Base-by-base conservation (phyloP, 2,113 vertebrate genomes). In the Salvelinus alpinus region DNA sequence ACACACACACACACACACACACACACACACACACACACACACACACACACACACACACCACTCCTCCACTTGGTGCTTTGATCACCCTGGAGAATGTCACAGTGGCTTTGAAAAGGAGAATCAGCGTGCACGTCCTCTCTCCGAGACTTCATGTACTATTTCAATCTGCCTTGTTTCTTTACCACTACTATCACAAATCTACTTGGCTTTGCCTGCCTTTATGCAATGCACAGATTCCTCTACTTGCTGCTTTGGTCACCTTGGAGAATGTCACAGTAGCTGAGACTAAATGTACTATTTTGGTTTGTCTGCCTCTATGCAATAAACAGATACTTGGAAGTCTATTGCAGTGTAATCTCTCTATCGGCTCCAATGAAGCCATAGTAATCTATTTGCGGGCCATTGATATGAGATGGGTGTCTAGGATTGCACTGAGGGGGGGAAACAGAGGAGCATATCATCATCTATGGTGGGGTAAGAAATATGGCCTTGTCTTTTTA, bases 291-390 rank as follows among this genome's bases (percentile, higher is more conserved):
- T 38, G 34, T 38, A 38, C 34, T 38, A 38, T 38, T 38, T 38
- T 2, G 34, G 34, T 38, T 38, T 38, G 7, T 7, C 34, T 38
- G 34, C 34, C 34, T 38, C 1, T 38, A 38, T 8, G 34, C 34
- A 38, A 38, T 9, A 8, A 8, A 38, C 38, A 38, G 38, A 38
- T 38, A 38, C 8, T 67, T 34, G 25, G 14, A 24, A 67, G 7
- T 67, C 16, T 6, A 67, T 16, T 38, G 38, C 4, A 24, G 25
- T 67, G 65, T 67, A 76, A 25, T 66, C 79, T 79, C 78, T 75
- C 65, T 77, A 73, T 81, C 76, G 84, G 74, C 80, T 84, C 79
- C 84, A 80, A 74, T 81, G 77, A 81, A 85, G 77, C 82, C 72
- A 70, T 73, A 80, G 76, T 76, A 75, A 77, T 89, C 80, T 65